Percentiles rank a stretch among this genome's conserved stretches.
Evolutionary conservation across 2,797 vertebrate species (phyloP).

Genomic region (Oreortyx pictus): DNA sequence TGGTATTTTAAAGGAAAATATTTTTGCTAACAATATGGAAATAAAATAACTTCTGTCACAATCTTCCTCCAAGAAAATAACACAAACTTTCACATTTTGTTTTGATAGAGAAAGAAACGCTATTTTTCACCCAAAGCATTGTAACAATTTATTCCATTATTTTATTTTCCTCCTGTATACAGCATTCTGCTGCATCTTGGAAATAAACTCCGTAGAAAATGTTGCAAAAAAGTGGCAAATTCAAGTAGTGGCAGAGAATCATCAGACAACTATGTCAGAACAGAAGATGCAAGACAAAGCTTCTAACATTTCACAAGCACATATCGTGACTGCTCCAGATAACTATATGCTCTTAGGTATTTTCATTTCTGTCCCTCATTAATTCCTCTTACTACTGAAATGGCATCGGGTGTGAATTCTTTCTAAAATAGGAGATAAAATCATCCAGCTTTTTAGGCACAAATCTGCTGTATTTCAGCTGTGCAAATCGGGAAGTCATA

Average conservation of each 20-base stretch:
- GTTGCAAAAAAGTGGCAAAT: not conserved
- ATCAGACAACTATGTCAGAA: not conserved
- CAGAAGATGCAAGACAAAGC: not conserved
- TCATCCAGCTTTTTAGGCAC: not conserved
- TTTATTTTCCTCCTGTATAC: not conserved
- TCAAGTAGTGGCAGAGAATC: not conserved
- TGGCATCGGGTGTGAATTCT: not conserved
- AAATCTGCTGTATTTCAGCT: not conserved
- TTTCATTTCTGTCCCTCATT: not conserved
- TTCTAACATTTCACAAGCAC: not conserved
- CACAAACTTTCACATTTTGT: not conserved
- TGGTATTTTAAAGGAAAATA: constrained; percentile 14
- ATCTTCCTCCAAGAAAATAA: constrained; percentile 25
- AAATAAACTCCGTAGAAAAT: not conserved
- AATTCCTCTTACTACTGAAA: not conserved
- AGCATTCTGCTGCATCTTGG: not conserved
- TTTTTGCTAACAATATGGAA: constrained; percentile 10
- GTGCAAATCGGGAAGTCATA: not conserved
- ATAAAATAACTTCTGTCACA: constrained; percentile 20
- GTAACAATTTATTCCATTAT: not conserved
- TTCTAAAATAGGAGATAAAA: not conserved
- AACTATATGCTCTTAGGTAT: not conserved
- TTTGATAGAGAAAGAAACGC: not conserved
- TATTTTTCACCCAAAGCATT: not conserved
- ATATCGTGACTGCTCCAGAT: not conserved